A percentile compares a stretch with the other conserved stretches of the same genome.
Evolutionary conservation across 2,113 vertebrate genomes (phyloP).

Genomic region (Gobio gobio): DNA sequence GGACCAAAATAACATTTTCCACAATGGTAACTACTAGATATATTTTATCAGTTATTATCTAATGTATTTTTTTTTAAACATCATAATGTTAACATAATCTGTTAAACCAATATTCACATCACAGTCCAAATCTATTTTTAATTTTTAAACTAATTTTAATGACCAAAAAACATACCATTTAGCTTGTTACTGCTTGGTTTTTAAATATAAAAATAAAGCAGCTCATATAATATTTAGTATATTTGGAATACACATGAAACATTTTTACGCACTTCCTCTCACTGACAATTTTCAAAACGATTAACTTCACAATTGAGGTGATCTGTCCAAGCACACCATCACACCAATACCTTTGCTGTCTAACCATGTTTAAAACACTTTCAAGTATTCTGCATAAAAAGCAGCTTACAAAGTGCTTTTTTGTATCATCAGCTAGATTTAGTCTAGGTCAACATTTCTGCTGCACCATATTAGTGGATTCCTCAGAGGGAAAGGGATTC

Average conservation of each 20-base stretch:
- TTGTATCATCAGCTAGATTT: slow-evolving; percentile 30
- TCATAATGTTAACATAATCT: not conserved
- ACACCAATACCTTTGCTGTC: not conserved
- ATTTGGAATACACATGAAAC: too few relatives aligned
- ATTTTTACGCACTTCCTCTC: not conserved
- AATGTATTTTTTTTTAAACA: not conserved
- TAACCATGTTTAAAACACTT: slow-evolving; percentile 2
- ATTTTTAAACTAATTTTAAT: not conserved
- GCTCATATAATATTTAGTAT: not conserved
- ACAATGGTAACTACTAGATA: not conserved
- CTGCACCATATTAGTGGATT: slow-evolving; percentile 6
- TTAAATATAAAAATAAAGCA: not conserved
- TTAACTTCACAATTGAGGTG: too few relatives aligned
- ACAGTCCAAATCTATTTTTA: not conserved
- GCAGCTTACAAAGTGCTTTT: not conserved
- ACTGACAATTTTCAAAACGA: not conserved
- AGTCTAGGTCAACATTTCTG: slow-evolving; percentile 23
- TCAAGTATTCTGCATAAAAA: not conserved
- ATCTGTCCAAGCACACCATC: slow-evolving; percentile 2
- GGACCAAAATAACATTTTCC: not conserved
- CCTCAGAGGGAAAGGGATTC: not conserved
- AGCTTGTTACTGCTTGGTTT: too few relatives aligned
- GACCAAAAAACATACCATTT: not conserved
- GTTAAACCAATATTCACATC: not conserved
- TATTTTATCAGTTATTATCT: not conserved